Evolutionary conservation across 2,113 vertebrate species (phyloP).

Genomic region (Nothocercus nigrocapillus): DNA sequence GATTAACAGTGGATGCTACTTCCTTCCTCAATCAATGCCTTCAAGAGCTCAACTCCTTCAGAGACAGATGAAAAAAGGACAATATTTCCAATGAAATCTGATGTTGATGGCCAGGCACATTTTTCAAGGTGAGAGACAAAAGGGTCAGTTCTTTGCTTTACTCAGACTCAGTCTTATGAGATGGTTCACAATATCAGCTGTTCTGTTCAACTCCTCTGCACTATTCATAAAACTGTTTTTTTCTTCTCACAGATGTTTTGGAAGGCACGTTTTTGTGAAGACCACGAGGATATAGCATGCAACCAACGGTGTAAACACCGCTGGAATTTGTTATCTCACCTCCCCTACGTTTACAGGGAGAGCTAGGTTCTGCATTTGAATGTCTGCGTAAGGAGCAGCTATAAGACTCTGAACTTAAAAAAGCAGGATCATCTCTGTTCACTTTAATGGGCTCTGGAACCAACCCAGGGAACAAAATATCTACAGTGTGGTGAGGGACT

Average conservation of each 20-base stretch:
- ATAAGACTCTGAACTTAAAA: not conserved
- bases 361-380: not conserved
- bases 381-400: not conserved
- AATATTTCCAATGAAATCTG: not conserved
- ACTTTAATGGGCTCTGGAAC: not conserved
- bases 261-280: not conserved
- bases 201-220: not conserved
- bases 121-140: not conserved
- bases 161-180: accelerated
- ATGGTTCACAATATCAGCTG: not conserved
- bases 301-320: not conserved
- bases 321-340: not conserved
- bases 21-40: not conserved
- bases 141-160: not conserved
- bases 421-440: not conserved
- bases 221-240: not conserved
- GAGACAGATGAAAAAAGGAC: not conserved
- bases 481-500: not conserved
- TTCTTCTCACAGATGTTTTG: not conserved
- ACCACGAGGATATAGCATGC: accelerated
- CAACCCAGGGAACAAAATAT: not conserved
- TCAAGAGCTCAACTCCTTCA: not conserved
- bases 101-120: not conserved
- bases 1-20: not conserved
- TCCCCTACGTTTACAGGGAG: not conserved